Evolutionary conservation across 2,113 vertebrate species (phyloP).

Genomic region (Pluvianellus socialis): DNA sequence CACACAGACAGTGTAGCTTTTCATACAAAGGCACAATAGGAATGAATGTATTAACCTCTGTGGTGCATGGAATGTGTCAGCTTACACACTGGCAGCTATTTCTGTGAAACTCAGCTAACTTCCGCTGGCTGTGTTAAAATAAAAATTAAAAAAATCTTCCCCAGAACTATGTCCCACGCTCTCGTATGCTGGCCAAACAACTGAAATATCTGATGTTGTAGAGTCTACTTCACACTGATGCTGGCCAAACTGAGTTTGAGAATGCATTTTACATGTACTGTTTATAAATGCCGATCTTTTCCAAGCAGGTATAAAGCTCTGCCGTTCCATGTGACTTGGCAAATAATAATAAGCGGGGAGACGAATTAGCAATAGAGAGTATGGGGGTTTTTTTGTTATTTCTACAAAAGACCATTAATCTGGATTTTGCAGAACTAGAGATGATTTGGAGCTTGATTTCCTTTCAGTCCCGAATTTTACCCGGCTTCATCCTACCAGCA

Average conservation of each 20-base stretch:
- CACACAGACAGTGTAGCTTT: slow-evolving; percentile 39
- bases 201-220: slow-evolving; percentile 10
- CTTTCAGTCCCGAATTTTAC: background rate
- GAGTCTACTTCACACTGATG: background rate
- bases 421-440: background rate
- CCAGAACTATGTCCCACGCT: slow-evolving; percentile 1
- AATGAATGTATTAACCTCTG: slow-evolving; percentile 68
- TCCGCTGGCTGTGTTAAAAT: slow-evolving; percentile 33
- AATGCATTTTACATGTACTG: background rate
- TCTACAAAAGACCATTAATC: background rate
- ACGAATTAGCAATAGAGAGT: background rate
- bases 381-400: background rate
- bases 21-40: slow-evolving; percentile 53
- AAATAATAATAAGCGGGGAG: background rate
- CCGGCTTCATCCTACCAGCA: background rate
- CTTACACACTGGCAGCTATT: slow-evolving; percentile 63
- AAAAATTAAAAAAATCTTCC: background rate
- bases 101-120: slow-evolving; percentile 55
- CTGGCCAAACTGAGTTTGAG: background rate
- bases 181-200: background rate
- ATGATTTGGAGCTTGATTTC: background rate
- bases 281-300: background rate
- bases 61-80: slow-evolving; percentile 58
- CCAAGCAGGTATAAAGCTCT: slow-evolving; percentile 37
- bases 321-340: background rate